These are phyloP conservation scores for Allobates femoralis DNA, from an alignment of 2,797 vertebrate genomes.

Conservation along the genomic window DNA sequence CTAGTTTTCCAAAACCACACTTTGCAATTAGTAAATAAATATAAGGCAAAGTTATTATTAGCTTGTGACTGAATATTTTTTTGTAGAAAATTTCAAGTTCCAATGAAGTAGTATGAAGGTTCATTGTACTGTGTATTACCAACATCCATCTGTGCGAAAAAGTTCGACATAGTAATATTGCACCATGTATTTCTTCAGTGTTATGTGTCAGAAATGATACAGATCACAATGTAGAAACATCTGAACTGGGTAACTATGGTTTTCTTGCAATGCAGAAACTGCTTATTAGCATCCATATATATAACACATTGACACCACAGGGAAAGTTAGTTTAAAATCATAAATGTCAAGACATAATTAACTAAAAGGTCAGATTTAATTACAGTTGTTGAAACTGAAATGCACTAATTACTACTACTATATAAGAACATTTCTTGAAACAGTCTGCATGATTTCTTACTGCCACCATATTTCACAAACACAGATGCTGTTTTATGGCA, in stretches of 20 bases:
- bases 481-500: constrained; percentile 47
- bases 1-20: background rate
- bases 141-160: constrained; percentile 26
- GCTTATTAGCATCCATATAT: constrained; percentile 72
- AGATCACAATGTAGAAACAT: constrained; percentile 61
- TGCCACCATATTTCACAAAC: constrained; percentile 53
- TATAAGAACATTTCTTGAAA: constrained; percentile 75
- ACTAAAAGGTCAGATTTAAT: constrained; percentile 83
- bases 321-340: constrained; percentile 77
- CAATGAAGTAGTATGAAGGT: background rate
- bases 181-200: constrained; percentile 20
- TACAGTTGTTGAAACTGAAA: constrained; percentile 80
- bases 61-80: background rate
- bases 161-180: constrained; percentile 25
- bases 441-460: constrained; percentile 71
- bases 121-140: background rate
- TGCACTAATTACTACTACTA: constrained; percentile 73
- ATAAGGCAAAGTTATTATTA: background rate
- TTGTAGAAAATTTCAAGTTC: background rate
- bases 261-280: constrained; percentile 65
- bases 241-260: constrained; percentile 61
- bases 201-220: constrained; percentile 50
- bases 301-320: constrained; percentile 71
- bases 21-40: too few species aligned
- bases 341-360: constrained; percentile 83